Conservation (phyloP, 2,888 invertebrate genomes). For the Tryphoninae sp. region DNA sequence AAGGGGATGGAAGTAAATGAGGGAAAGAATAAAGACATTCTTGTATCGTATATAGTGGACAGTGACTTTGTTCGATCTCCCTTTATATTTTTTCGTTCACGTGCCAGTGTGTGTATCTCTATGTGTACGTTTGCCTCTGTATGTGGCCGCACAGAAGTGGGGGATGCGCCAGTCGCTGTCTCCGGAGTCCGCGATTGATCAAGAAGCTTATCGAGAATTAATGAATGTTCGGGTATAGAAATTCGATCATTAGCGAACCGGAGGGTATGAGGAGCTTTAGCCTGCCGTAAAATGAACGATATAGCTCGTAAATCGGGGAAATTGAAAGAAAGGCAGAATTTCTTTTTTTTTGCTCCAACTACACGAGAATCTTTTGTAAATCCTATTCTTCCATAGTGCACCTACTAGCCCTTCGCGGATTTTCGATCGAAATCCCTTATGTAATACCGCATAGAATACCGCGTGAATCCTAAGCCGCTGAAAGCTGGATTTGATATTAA, state of each 20-base stretch:
- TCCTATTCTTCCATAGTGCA: slow-evolving; percentile 22
- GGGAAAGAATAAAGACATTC: slow-evolving; percentile 10
- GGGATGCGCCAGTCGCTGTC: neutral
- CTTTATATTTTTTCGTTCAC: slow-evolving; percentile 1
- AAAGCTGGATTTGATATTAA: slow-evolving; percentile 21
- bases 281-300: neutral
- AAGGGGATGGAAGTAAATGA: slow-evolving; percentile 8
- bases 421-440: slow-evolving; percentile 21
- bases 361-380: neutral
- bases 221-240: slow-evolving; percentile 12
- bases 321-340: neutral
- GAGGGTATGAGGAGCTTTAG: neutral
- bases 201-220: slow-evolving; percentile 17
- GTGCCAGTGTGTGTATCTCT: neutral
- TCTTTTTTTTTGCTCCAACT: too few species aligned
- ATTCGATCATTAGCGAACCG: slow-evolving; percentile 6
- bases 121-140: neutral
- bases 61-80: neutral
- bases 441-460: slow-evolving; percentile 25
- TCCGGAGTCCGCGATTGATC: slow-evolving; percentile 7
- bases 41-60: slow-evolving; percentile 16
- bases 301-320: neutral
- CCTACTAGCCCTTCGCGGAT: neutral
- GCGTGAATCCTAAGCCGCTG: slow-evolving; percentile 7
- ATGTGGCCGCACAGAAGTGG: neutral